Percentiles rank a stretch among this genome's conserved stretches.
These are phyloP conservation scores for Microcaecilia unicolor DNA, from an alignment of 2,797 vertebrate species.

Conservation along the genomic window DNA sequence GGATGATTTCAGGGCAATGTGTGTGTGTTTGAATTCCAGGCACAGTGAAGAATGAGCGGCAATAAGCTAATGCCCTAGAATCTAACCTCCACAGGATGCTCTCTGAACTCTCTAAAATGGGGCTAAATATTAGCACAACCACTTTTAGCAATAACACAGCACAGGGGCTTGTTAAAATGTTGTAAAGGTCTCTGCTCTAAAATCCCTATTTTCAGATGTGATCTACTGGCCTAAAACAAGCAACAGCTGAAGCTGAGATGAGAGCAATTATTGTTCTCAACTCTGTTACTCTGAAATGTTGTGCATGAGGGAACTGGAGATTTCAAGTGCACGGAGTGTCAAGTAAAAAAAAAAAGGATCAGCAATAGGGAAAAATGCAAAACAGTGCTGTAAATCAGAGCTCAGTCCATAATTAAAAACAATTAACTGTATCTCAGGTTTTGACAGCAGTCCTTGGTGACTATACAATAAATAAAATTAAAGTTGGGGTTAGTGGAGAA, in stretches of 20 bases:
- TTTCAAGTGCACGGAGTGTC: neutral
- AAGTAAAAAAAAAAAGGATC: neutral
- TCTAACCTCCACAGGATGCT: neutral
- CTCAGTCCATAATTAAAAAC: neutral
- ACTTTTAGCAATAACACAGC: neutral
- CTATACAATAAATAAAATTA: neutral
- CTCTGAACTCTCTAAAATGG: too few relatives aligned
- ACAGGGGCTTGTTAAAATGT: neutral
- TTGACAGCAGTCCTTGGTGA: neutral
- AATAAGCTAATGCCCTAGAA: neutral
- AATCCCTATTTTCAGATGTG: neutral
- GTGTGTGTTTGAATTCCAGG: too few relatives aligned
- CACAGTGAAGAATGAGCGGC: neutral
- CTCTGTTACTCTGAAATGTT: neutral
- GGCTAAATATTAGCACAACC: constrained; percentile 1
- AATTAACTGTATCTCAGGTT: neutral
- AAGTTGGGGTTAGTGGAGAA: neutral
- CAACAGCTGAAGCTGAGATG: neutral
- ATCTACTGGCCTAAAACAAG: neutral
- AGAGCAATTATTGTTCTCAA: neutral
- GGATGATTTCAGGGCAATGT: too few relatives aligned
- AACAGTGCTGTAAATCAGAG: neutral
- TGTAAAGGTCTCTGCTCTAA: neutral
- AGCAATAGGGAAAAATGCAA: neutral
- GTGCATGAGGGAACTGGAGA: neutral